Conservation (phyloP, 1,140 invertebrate species). For the Drosophila arizonae region DNA sequence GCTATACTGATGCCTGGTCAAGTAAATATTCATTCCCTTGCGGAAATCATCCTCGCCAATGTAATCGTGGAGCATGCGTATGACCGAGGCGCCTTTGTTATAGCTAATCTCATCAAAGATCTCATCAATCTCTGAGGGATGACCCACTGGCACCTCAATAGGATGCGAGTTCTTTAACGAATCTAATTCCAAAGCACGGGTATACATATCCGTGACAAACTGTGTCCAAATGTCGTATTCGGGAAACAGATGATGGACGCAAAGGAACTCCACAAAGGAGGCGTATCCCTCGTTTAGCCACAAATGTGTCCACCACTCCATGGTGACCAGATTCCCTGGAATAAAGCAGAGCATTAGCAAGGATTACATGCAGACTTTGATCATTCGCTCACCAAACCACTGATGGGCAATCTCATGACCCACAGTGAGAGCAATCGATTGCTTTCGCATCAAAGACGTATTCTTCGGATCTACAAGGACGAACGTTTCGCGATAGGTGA, state of each 20-base stretch:
- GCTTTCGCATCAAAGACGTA: constrained; percentile 91
- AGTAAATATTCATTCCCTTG: constrained; percentile 96
- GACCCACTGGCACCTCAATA: constrained; percentile 94
- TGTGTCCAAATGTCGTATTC: constrained; percentile 97
- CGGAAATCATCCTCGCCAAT: constrained; percentile 97
- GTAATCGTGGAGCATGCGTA: constrained; percentile 97
- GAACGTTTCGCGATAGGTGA: constrained; percentile 90
- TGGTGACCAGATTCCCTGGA: constrained; percentile 89
- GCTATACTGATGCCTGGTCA: constrained; percentile 92
- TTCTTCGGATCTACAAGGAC: constrained; percentile 92
- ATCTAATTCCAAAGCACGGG: constrained; percentile 92
- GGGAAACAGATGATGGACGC: constrained; percentile 93
- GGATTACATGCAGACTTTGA: background rate
- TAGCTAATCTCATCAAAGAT: constrained; percentile 99
- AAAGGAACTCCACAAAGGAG: constrained; percentile 94
- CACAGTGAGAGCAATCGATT: constrained; percentile 94
- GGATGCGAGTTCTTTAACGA: constrained; percentile 95
- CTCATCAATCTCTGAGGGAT: constrained; percentile 96
- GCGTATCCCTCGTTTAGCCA: constrained; percentile 98
- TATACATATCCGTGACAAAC: constrained; percentile 93
- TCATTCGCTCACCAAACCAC: constrained; percentile 88
- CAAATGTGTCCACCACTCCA: constrained; percentile 94
- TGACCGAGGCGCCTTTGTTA: constrained; percentile 95
- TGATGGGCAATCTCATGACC: constrained; percentile 95
- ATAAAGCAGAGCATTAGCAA: background rate